These are phyloP conservation scores for Dryococelus australis DNA, from an alignment of 2,888 invertebrate genomes.

Conservation along the genomic window DNA sequence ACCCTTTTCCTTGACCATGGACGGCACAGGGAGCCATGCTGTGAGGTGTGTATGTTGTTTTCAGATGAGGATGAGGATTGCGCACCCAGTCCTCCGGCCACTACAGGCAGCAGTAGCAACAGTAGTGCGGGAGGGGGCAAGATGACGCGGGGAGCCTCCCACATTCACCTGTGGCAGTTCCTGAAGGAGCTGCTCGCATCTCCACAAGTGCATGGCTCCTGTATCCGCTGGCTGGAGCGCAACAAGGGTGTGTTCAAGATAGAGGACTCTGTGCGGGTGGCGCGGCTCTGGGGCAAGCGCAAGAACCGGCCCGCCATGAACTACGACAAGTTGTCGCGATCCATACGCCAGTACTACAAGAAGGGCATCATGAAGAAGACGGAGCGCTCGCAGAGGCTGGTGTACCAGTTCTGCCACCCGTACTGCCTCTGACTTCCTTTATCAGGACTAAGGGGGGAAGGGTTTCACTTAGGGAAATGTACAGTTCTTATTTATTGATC, in stretches of 20 bases:
- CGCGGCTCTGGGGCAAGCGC: conserved; percentile 96
- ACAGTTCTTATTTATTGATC: not conserved
- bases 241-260: conserved; percentile 97
- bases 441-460: conserved; percentile 37
- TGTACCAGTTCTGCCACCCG: conserved; percentile 98
- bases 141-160: conserved; percentile 70
- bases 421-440: conserved; percentile 75
- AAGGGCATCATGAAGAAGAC: conserved; percentile 99
- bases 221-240: conserved; percentile 97
- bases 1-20: too few relatives aligned
- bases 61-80: conserved; percentile 61
- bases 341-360: conserved; percentile 98
- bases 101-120: conserved; percentile 41
- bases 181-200: conserved; percentile 92
- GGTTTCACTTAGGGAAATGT: not conserved
- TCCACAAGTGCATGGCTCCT: conserved; percentile 85
- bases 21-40: not conserved
- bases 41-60: conserved; percentile 46
- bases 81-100: conserved; percentile 45
- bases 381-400: conserved; percentile 95
- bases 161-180: conserved; percentile 99
- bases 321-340: conserved; percentile 97
- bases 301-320: conserved; percentile 99
- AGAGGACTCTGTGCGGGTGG: conserved; percentile 96
- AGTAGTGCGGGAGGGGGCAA: conserved; percentile 47